Evolutionary conservation across 1,140 invertebrate genomes (phyloP).

Genomic region (Bombus difficillimus): DNA sequence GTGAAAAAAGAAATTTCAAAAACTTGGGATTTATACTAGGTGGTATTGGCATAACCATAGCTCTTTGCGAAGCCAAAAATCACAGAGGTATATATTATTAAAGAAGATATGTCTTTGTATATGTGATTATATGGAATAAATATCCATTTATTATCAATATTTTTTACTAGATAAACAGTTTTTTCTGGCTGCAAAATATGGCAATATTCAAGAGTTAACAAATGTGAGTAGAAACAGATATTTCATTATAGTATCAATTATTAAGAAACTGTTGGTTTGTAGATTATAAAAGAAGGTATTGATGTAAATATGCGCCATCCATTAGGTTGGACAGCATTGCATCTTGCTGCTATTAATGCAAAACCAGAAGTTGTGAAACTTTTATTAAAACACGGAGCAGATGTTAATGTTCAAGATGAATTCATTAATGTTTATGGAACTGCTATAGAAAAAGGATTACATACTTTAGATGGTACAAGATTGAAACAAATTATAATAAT

Average conservation of each 20-base stretch:
- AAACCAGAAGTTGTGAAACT: conserved; percentile 86
- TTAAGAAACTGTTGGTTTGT: conserved; percentile 13
- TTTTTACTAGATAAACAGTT: conserved; percentile 84
- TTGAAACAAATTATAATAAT: conserved; percentile 20
- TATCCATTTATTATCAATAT: neutral
- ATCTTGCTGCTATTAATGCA: conserved; percentile 92
- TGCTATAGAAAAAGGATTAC: conserved; percentile 83
- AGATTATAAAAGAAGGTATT: conserved; percentile 77
- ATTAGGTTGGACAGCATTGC: conserved; percentile 94
- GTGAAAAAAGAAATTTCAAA: conserved; percentile 23
- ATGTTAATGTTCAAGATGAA: conserved; percentile 91
- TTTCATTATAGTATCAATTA: neutral
- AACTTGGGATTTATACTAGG: conserved; percentile 59
- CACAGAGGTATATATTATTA: conserved; percentile 62
- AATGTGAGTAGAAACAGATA: conserved; percentile 78
- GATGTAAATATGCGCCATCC: conserved; percentile 87
- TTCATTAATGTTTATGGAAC: conserved; percentile 89
- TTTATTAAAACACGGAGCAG: conserved; percentile 89
- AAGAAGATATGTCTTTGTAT: conserved; percentile 46
- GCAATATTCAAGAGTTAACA: conserved; percentile 85
- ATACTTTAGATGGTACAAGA: conserved; percentile 85
- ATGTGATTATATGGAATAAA: neutral
- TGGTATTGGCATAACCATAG: conserved; percentile 65
- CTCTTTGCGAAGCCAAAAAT: conserved; percentile 62
- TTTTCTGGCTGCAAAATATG: conserved; percentile 86